These are phyloP conservation scores for Caenorhabditis latens DNA, from an alignment of 1,140 invertebrate genomes.

Conservation along the genomic window DNA sequence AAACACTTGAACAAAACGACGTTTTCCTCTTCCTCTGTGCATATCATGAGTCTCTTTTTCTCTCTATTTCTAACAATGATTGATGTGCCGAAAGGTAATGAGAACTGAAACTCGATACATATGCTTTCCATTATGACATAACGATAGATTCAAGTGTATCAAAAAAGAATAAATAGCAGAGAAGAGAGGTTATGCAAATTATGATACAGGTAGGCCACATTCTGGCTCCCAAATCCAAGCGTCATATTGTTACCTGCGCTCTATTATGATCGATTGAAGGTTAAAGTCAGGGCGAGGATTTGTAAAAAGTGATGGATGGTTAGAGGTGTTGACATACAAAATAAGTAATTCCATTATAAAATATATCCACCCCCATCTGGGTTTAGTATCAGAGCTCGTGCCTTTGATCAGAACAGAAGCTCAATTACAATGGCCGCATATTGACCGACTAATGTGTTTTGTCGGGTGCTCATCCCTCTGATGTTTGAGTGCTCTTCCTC, in stretches of 20 bases:
- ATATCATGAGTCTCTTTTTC: slow-evolving; percentile 16
- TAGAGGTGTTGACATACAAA: not conserved
- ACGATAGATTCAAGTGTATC: not conserved
- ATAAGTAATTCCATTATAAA: not conserved
- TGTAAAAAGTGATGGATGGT: not conserved
- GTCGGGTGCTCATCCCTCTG: slow-evolving; percentile 43
- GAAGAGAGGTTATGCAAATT: slow-evolving; percentile 24
- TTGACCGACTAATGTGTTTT: slow-evolving; percentile 41
- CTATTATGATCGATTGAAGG: not conserved
- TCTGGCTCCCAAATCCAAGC: not conserved
- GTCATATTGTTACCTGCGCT: not conserved
- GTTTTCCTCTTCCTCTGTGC: not conserved
- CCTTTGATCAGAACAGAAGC: slow-evolving; percentile 33
- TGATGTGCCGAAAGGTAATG: slow-evolving; percentile 44
- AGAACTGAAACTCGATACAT: slow-evolving; percentile 17
- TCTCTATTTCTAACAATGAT: slow-evolving; percentile 19
- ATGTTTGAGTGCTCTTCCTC: not conserved
- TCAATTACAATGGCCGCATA: slow-evolving; percentile 41
- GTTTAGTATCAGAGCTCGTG: too few species aligned
- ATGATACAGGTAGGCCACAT: not conserved
- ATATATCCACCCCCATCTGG: too few species aligned
- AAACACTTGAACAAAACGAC: slow-evolving; percentile 38
- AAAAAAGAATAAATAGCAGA: not conserved
- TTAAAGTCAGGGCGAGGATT: not conserved
- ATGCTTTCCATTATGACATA: not conserved